Evolutionary conservation across 2,113 vertebrate genomes (phyloP).

Genomic region (Mungos mungo): DNA sequence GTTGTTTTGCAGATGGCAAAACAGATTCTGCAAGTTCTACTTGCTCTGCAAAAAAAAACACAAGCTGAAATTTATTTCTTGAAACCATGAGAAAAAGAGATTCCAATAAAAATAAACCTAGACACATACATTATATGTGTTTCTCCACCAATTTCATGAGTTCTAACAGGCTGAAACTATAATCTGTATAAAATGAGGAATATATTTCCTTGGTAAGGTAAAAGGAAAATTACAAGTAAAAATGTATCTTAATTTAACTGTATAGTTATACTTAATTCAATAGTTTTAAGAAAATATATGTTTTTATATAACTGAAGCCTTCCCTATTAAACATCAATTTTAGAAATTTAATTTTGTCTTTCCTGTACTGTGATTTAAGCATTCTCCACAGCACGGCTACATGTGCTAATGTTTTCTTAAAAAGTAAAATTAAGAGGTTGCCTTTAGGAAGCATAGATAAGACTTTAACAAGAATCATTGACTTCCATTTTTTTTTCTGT

Average conservation of each 20-base stretch:
- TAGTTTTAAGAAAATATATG: background rate
- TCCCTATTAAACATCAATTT: background rate
- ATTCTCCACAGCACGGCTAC: background rate
- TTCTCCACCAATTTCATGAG: background rate
- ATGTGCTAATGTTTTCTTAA: background rate
- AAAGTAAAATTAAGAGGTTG: background rate
- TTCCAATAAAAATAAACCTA: background rate
- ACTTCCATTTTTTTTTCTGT: background rate
- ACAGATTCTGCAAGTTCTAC: background rate
- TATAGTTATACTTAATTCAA: background rate
- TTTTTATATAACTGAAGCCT: background rate
- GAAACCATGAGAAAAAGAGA: background rate
- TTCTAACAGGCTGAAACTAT: background rate
- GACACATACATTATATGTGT: background rate
- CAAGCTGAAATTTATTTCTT: background rate
- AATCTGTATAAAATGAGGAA: background rate
- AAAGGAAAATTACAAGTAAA: background rate
- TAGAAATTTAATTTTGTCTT: background rate
- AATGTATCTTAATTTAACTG: background rate
- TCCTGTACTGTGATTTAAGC: background rate
- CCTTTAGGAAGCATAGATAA: background rate
- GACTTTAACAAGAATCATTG: background rate
- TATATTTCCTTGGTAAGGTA: background rate
- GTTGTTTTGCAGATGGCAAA: background rate
- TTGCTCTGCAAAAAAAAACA: background rate